Base-by-base conservation (phyloP, 2,888 invertebrate species). In the Zaprionus bogoriensis region DNA sequence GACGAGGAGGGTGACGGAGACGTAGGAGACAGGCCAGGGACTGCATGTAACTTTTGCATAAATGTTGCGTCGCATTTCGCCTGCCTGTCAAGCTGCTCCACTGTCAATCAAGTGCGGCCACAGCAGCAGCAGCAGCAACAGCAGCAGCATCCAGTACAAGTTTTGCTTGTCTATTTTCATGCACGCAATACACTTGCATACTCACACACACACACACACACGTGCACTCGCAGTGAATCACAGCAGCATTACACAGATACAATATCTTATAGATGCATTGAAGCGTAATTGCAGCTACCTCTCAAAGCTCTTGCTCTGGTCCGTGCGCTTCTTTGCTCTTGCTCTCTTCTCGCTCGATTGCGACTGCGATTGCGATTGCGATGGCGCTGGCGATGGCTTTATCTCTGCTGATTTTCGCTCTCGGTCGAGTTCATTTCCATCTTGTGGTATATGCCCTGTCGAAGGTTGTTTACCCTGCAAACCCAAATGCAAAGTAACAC, bases 231-330 rank as follows among this genome's bases (percentile, higher is more conserved):
- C 66, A 54, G 46, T 22, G 52, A 58, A 59, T 53, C 44, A 30
- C 30, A 51, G 74, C 54, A 51, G 74, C 54, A 32, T 58, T 59
- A 55, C 62, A 85, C 62, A 85, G 73, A 79, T 79, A 85, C 80
- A 76, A 77, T 83, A 83, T 86, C 86, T 83, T 86, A 64, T 70
- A 58, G 67, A 73, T 80, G 83, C 84, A 83, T 79, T 80, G 52
- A 83, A 80, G 86, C 80, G 80, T 74, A 77, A 71, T 83, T 83
- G 83, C 67, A 79, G 50, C 46, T 73, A 67, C 76, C 66, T 69
- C 55, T 59, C 66, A 66, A 54, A 69, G 52, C 50, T 42, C 39
- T 55, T 46, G 36, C 32, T 25, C 20, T 25, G 23, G 39, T 45
- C 28, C n/a, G 39, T 20, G 30, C 38, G 23, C 19, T 28, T 28